phyloP scores from a whole-genome alignment of 2,888 invertebrate species.

The Harpalus rufipes region DNA sequence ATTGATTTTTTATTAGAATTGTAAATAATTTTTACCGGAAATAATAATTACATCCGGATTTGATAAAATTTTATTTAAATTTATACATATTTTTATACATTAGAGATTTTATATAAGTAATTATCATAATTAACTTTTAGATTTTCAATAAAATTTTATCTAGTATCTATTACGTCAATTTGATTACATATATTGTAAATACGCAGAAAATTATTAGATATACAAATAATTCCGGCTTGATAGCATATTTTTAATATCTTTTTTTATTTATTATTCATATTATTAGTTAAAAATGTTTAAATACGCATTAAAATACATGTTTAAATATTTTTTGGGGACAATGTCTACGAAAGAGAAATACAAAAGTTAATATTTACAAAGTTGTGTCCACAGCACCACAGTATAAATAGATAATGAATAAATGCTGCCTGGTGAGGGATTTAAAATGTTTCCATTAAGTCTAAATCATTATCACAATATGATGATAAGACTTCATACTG shows the following conservation, averaged over 20 bases:
- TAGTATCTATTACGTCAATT: neutral
- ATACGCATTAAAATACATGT: neutral
- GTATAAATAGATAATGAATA: constrained; percentile 25
- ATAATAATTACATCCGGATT: constrained; percentile 25
- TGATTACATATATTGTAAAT: neutral
- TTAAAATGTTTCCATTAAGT: neutral
- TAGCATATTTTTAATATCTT: neutral
- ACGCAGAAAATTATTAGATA: constrained; percentile 15
- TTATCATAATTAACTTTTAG: neutral
- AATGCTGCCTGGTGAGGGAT: constrained; percentile 11
- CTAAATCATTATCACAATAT: constrained; percentile 7
- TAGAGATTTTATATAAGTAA: neutral
- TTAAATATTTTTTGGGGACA: neutral
- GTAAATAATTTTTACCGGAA: constrained; percentile 28
- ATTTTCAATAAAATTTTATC: constrained; percentile 10
- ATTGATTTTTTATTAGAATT: neutral
- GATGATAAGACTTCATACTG: constrained; percentile 35
- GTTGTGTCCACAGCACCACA: neutral
- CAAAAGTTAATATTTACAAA: constrained; percentile 1
- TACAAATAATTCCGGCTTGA: neutral
- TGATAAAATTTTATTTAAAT: neutral
- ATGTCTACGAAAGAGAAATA: neutral
- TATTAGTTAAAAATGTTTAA: neutral
- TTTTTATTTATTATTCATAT: neutral
- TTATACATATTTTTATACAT: too few relatives aligned